A percentile compares a stretch with the other conserved stretches of the same genome.
phyloP scores from a whole-genome alignment of 2,113 vertebrate genomes.

The Corydoras maculifer region DNA sequence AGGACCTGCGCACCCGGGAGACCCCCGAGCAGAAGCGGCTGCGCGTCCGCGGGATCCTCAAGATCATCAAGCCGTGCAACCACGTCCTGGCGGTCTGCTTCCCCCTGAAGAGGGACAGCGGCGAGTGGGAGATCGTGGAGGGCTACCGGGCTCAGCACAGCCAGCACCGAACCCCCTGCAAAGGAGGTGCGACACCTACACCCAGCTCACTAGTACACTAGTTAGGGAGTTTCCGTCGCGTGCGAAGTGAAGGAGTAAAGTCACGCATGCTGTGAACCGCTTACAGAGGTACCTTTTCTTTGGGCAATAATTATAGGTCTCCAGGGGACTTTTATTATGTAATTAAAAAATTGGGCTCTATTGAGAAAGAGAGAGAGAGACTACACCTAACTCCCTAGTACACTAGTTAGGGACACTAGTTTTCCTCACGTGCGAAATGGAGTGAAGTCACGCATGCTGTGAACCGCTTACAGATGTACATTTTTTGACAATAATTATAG shows the following conservation, averaged over 20 bases:
- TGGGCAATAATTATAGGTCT: neutral
- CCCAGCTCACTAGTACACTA: neutral
- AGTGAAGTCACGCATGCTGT: no score
- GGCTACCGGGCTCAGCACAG: constrained; percentile 93
- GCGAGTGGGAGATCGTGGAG: constrained; percentile 90
- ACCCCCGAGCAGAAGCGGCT: constrained; percentile 78
- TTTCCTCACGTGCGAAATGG: no score
- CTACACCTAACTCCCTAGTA: no score
- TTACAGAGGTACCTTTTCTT: no score
- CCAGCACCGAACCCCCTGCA: constrained; percentile 91
- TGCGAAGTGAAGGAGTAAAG: no score
- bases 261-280: no score
- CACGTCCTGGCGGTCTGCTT: constrained; percentile 87
- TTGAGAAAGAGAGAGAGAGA: no score
- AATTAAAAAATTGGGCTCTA: no score
- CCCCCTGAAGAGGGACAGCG: constrained; percentile 85
- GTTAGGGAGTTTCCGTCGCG: neutral
- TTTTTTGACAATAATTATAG: no score
- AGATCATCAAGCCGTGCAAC: constrained; percentile 92
- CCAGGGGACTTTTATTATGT: neutral
- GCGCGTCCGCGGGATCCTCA: constrained; percentile 83
- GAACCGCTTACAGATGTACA: no score
- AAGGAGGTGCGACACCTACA: constrained; percentile 66
- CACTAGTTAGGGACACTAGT: no score
- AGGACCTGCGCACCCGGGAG: constrained; percentile 77